A percentile compares a stretch with the other conserved stretches of the same genome.
phyloP scores from a whole-genome alignment of 1,140 invertebrate genomes.

The Zaprionus taronus region DNA sequence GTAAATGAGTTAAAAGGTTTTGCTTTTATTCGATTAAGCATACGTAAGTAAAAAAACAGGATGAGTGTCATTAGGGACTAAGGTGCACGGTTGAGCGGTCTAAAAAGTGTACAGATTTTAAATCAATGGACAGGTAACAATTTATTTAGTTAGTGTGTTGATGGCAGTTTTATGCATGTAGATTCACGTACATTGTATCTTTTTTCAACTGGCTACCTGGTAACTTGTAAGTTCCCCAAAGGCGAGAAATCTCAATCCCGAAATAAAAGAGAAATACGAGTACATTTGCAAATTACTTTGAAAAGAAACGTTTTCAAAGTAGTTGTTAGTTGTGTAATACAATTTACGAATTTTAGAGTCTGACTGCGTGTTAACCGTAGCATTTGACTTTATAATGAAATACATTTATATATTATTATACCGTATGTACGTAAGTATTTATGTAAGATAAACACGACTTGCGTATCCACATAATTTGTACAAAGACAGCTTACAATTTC shows the following conservation, averaged over 20 bases:
- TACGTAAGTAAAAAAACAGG: constrained; percentile 17
- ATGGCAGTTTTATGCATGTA: constrained; percentile 62
- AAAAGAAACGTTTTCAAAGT: constrained; percentile 28
- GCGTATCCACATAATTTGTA: constrained; percentile 39
- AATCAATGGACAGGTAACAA: constrained; percentile 32
- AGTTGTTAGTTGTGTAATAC: constrained; percentile 23
- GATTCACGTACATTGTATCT: constrained; percentile 10
- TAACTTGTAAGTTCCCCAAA: background rate
- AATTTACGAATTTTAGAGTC: constrained; percentile 57
- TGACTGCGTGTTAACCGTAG: constrained; percentile 42
- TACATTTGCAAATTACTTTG: constrained; percentile 44
- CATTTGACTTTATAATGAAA: constrained; percentile 58
- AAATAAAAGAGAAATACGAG: constrained; percentile 41
- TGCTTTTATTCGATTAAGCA: background rate
- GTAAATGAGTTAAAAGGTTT: constrained; percentile 30
- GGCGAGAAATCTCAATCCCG: constrained; percentile 16
- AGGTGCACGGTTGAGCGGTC: constrained; percentile 58
- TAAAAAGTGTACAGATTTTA: constrained; percentile 48
- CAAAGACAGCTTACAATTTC: constrained; percentile 42
- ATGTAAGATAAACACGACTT: constrained; percentile 40
- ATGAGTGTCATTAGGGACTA: constrained; percentile 52
- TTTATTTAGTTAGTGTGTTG: constrained; percentile 26
- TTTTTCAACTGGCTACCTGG: constrained; percentile 1
- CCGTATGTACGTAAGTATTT: constrained; percentile 17
- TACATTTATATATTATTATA: constrained; percentile 20